These are phyloP conservation scores for Alitta virens DNA, from an alignment of 2,888 invertebrate genomes.

Conservation along the genomic window DNA sequence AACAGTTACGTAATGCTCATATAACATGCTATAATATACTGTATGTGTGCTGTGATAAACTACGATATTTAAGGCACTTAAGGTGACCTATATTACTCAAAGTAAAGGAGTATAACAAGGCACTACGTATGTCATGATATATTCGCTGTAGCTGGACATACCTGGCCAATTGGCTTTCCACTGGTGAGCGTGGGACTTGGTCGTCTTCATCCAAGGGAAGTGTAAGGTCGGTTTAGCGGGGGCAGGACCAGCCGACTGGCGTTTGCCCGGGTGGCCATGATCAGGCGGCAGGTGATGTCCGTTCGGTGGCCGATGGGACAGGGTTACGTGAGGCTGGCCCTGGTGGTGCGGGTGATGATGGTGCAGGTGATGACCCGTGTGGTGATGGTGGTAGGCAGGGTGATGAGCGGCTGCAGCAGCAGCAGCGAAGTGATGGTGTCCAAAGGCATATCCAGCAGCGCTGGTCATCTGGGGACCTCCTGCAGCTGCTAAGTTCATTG, in stretches of 20 bases:
- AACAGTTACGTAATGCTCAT: no score
- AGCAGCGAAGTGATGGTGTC: not conserved
- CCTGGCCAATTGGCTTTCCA: slow-evolving; percentile 56
- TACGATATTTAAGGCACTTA: no score
- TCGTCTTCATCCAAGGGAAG: slow-evolving; percentile 56
- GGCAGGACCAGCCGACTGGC: not conserved
- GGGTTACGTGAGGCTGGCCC: not conserved
- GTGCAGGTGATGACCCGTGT: slow-evolving; percentile 6
- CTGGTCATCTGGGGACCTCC: not conserved
- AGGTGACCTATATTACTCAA: no score
- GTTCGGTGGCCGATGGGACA: no score
- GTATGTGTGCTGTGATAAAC: no score
- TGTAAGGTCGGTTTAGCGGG: slow-evolving; percentile 33
- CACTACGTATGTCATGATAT: no score
- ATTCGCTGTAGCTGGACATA: no score
- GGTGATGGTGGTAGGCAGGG: not conserved
- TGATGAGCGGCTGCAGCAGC: not conserved
- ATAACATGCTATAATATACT: no score
- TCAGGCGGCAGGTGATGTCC: not conserved
- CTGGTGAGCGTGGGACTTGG: slow-evolving; percentile 54
- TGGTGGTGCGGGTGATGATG: not conserved
- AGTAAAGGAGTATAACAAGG: no score
- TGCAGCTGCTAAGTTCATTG: not conserved
- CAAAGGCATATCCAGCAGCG: not conserved
- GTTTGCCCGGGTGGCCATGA: no score